Evolutionary conservation across 64 coral and sea anemone genomes (phyloP).

Genomic region (Platygyra sinensis): DNA sequence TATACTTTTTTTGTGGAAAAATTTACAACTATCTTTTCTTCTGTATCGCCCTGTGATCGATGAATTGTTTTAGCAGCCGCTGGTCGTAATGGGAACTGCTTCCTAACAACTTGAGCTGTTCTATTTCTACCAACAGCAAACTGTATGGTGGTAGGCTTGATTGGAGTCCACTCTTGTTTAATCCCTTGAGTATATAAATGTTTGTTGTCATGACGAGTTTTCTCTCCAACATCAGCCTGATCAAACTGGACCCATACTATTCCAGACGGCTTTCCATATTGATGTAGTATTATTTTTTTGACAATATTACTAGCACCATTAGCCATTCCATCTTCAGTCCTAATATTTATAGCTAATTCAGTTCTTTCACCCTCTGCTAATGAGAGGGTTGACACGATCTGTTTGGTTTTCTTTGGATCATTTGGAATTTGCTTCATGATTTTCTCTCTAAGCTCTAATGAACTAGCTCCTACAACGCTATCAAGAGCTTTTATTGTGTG

Average conservation of each 20-base stretch:
- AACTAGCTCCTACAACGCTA: not conserved
- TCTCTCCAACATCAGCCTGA: slow-evolving; percentile 33
- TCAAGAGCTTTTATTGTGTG: slow-evolving; percentile 49
- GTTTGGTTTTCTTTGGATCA: slow-evolving; percentile 57
- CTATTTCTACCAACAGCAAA: slow-evolving; percentile 64
- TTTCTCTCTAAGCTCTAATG: slow-evolving; percentile 53
- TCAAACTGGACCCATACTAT: slow-evolving; percentile 57
- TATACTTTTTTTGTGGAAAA: slow-evolving; percentile 34
- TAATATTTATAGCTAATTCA: slow-evolving; percentile 47
- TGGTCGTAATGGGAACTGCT: slow-evolving; percentile 39
- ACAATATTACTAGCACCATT: slow-evolving; percentile 45
- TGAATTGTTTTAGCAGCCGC: slow-evolving; percentile 61
- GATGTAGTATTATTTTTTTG: slow-evolving; percentile 39
- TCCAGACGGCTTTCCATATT: slow-evolving; percentile 35
- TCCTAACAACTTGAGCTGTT: slow-evolving; percentile 45
- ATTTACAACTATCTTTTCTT: slow-evolving; percentile 43
- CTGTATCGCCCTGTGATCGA: slow-evolving; percentile 58
- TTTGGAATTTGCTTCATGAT: slow-evolving; percentile 36
- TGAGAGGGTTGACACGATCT: slow-evolving; percentile 1
- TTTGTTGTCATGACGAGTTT: slow-evolving; percentile 46
- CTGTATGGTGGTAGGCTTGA: slow-evolving; percentile 52
- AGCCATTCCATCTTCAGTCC: slow-evolving; percentile 39
- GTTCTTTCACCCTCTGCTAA: slow-evolving; percentile 49
- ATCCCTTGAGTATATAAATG: slow-evolving; percentile 43
- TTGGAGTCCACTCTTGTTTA: slow-evolving; percentile 48